Evolutionary conservation across 2,888 invertebrate genomes (phyloP), one percentile per base, ranked within the genome.

Genomic region (Tethea ocularis): DNA sequence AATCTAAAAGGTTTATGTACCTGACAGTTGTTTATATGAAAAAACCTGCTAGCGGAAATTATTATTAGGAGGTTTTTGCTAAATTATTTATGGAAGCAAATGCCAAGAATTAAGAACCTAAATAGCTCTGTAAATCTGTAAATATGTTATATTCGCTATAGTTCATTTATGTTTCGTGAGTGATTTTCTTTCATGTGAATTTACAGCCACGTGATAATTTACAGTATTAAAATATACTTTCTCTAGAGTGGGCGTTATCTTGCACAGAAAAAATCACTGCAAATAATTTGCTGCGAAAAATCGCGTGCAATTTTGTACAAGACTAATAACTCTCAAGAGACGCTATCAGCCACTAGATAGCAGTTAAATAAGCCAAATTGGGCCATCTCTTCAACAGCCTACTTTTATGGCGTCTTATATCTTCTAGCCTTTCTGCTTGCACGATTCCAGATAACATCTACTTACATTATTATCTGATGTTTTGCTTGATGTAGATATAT

Each of bases 311-410:
- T 88, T 33, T 86, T 84, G 77, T 83, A 81, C 77, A 75, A 77
- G 77, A 75, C 85, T 87, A 87, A 89, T 89, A 89, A 88, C 80
- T 88, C 79, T 78, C 72, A 67, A 68, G 73, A 79, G 78, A 71
- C 78, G 80, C 77, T 84, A 85, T 86, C 84, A 80, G 70, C 72
- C 80, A 74, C 77, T 80, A 82, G 86, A 86, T 86, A 82, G 86
- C 86, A 84, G 86, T 89, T 84, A 88, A 89, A 86, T 87, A 84
- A 83, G 83, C 86, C 83, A 88, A 90, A 89, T 89, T 89, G 87
- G 83, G 77, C 82, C 83, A 84, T 88, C 83, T 75, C 80, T 83
- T 82, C 77, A 74, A 69, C 72, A 72, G 79, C 75, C 79, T 74
- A 74, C 71, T 80, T 87, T 88, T 86, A 87, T 86, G 72, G 83